phyloP scores from a whole-genome alignment of 2,113 vertebrate species.

The Dromiciops gliroides region DNA sequence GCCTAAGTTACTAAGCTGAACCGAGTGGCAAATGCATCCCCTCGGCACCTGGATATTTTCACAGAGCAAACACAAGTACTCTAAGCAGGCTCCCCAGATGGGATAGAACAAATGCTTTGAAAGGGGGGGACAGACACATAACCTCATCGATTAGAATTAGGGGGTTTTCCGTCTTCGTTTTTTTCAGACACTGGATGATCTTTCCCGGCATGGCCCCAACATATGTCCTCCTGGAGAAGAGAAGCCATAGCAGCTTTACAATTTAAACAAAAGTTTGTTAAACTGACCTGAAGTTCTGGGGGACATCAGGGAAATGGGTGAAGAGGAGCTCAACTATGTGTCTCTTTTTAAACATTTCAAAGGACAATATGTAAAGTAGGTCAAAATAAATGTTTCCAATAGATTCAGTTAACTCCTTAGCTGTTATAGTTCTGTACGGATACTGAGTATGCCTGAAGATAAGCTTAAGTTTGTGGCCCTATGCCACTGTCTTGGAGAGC shows the following conservation, averaged over 20 bases:
- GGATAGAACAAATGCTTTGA: background rate
- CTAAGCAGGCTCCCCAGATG: background rate
- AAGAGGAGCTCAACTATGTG: background rate
- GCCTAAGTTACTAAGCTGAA: background rate
- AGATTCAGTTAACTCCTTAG: background rate
- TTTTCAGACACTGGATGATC: slow-evolving; percentile 98
- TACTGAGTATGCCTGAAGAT: background rate
- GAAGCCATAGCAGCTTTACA: background rate
- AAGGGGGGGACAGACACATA: background rate
- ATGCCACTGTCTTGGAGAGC: background rate
- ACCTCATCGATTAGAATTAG: slow-evolving; percentile 98
- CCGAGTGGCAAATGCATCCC: background rate
- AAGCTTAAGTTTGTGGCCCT: background rate
- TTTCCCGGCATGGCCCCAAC: slow-evolving; percentile 99
- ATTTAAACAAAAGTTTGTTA: background rate
- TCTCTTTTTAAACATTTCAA: background rate
- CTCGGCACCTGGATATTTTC: background rate
- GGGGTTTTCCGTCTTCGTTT: slow-evolving; percentile 98
- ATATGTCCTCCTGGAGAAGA: slow-evolving; percentile 90
- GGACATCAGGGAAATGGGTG: background rate
- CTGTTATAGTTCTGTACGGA: background rate
- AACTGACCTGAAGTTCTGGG: background rate
- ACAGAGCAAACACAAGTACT: background rate
- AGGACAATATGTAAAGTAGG: background rate
- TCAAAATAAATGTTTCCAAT: background rate